These are phyloP conservation scores for Platycheirus rosarum DNA, from an alignment of 2,888 invertebrate species.

Conservation along the genomic window DNA sequence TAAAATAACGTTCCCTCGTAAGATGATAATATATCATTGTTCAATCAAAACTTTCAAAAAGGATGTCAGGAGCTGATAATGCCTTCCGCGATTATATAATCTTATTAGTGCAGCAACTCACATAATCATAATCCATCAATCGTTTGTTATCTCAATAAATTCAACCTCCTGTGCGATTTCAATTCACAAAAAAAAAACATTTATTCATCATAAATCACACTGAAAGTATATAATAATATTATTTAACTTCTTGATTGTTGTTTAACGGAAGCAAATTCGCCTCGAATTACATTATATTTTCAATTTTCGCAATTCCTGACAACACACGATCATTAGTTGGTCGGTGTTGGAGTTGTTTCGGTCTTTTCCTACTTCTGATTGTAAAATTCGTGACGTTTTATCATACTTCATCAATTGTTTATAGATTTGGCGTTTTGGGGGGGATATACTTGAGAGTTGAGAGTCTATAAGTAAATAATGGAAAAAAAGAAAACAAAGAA, in stretches of 20 bases:
- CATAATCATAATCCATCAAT: conserved; percentile 17
- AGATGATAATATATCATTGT: conserved; percentile 19
- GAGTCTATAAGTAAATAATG: background rate
- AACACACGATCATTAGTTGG: conserved; percentile 31
- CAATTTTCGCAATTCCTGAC: conserved; percentile 28
- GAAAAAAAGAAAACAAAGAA: conserved; percentile 17
- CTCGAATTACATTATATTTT: conserved; percentile 27
- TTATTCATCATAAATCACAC: conserved; percentile 31
- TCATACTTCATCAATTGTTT: conserved; percentile 25
- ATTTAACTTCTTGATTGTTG: conserved; percentile 2
- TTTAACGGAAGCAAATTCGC: conserved; percentile 33
- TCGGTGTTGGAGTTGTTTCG: no score
- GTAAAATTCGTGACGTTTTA: conserved; percentile 28
- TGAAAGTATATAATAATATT: conserved; percentile 3
- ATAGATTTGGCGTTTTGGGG: conserved; percentile 15
- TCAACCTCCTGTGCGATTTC: conserved; percentile 14
- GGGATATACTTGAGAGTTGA: background rate
- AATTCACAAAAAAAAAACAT: conserved; percentile 6
- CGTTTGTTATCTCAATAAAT: conserved; percentile 18
- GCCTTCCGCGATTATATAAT: conserved; percentile 29
- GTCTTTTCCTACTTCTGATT: background rate
- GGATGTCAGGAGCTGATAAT: conserved; percentile 11
- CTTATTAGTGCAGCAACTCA: conserved; percentile 18
- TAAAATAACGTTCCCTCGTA: conserved; percentile 6
- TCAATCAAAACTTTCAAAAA: conserved; percentile 20